These are phyloP conservation scores for Mongoloraphidia duomilia DNA, from an alignment of 2,888 invertebrate genomes.

Conservation along the genomic window DNA sequence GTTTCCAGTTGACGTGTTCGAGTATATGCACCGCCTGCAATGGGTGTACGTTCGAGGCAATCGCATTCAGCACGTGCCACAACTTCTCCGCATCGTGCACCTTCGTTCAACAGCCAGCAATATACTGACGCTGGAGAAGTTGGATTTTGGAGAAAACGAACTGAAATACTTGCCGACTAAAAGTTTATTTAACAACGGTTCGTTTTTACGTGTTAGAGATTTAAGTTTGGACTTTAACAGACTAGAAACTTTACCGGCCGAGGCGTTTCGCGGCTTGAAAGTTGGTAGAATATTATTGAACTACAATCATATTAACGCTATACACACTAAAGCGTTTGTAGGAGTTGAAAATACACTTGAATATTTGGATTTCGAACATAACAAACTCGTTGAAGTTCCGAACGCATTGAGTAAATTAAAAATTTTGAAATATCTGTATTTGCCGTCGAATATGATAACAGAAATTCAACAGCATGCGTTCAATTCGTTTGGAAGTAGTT, in stretches of 20 bases:
- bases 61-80: slow-evolving; percentile 28
- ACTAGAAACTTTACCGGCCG: slow-evolving; percentile 46
- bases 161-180: slow-evolving; percentile 47
- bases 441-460: slow-evolving; percentile 63
- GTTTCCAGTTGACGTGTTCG: slow-evolving; percentile 50
- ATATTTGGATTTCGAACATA: slow-evolving; percentile 71
- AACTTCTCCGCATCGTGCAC: too few relatives aligned
- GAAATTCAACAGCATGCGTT: slow-evolving; percentile 49
- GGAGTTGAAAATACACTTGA: slow-evolving; percentile 61
- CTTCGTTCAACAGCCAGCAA: slow-evolving; percentile 27
- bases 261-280: slow-evolving; percentile 53
- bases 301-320: slow-evolving; percentile 54
- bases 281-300: slow-evolving; percentile 66
- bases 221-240: slow-evolving; percentile 72
- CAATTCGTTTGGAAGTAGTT: slow-evolving; percentile 37
- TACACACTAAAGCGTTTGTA: slow-evolving; percentile 57
- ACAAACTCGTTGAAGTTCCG: slow-evolving; percentile 55
- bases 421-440: slow-evolving; percentile 63
- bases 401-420: slow-evolving; percentile 47
- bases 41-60: slow-evolving; percentile 56
- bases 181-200: slow-evolving; percentile 49
- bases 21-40: slow-evolving; percentile 47
- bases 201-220: slow-evolving; percentile 51
- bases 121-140: slow-evolving; percentile 47
- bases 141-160: slow-evolving; percentile 75